Evolutionary conservation across 2,113 vertebrate genomes (phyloP), one percentile per base, ranked within the genome.

Genomic region (Seriola aureovittata): DNA sequence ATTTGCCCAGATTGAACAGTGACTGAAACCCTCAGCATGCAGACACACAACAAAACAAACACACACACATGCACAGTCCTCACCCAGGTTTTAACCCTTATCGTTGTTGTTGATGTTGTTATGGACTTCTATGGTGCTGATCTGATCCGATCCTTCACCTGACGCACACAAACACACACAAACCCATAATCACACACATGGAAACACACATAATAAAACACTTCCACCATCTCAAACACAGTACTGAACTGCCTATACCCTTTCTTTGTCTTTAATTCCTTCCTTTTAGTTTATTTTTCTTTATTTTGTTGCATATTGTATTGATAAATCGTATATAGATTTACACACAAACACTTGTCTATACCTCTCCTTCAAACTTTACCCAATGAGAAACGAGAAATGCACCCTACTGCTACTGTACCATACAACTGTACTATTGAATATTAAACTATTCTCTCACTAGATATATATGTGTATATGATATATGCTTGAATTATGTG

Each of bases 401-500:
- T 82, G 88, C 93, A 92, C 92, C 91, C 91, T 91, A 89, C 85
- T 91, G 90, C 92, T 95, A 94, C 90, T 95, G 93, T 95, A 94
- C 91, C 86, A 92, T 95, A 93, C 88, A 92, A 91, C 89, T 93
- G 90, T 93, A 92, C 88, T 93, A 93, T 93, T 90, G 85, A 93
- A 92, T 91, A 92, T 92, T 82, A 88, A 92, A 88, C 86, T 93
- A 91, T 94, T 93, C 90, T 94, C 86, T 94, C 91, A 94, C 93
- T 94, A 94, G 91, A 92, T 94, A 91, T 94, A 90, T 93, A 92
- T 93, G 93, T 96, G 93, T 95, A 94, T 91, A 95, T 93, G 75
- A 91, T 95, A 95, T 95, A 95, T 95, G 94, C 93, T 94, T 96
- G 94, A 94, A 94, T 73, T 89, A 94, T 94, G 93, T 95, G 94